These are phyloP conservation scores for Sebastes vulpes DNA, from an alignment of 2,797 vertebrate genomes.

Conservation along the genomic window DNA sequence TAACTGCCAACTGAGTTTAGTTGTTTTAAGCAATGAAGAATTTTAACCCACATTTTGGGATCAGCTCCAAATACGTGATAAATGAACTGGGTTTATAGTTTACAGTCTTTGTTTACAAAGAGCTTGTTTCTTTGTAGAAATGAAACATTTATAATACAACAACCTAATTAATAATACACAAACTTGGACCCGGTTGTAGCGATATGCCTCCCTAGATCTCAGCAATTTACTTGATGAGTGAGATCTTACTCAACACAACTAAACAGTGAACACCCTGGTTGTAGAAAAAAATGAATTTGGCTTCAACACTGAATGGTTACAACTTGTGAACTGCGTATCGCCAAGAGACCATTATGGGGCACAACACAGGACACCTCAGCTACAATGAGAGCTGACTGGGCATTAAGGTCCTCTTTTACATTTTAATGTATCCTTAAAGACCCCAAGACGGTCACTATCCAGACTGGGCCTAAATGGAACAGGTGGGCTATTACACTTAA, in stretches of 20 bases:
- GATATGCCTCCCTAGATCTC: neutral
- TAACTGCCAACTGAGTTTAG: neutral
- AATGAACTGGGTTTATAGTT: neutral
- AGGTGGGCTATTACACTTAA: slow-evolving; percentile 30
- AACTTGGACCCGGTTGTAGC: neutral
- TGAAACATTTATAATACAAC: neutral
- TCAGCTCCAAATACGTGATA: neutral
- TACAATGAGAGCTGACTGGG: slow-evolving; percentile 25
- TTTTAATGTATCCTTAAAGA: slow-evolving; percentile 30
- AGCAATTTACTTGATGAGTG: neutral
- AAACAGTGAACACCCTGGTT: neutral
- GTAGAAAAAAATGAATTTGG: neutral
- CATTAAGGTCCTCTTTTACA: slow-evolving; percentile 1
- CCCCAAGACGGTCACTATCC: neutral
- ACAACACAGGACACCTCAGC: slow-evolving; percentile 1
- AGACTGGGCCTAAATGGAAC: neutral
- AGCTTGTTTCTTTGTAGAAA: neutral
- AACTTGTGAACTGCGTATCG: neutral
- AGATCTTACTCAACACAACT: neutral
- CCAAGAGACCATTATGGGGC: neutral
- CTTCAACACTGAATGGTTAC: neutral
- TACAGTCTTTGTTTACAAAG: neutral
- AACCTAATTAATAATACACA: neutral
- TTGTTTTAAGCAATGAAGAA: neutral
- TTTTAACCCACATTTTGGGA: neutral